Base-by-base conservation (phyloP, 2,888 invertebrate species). In the Alviniconcha strummeri region DNA sequence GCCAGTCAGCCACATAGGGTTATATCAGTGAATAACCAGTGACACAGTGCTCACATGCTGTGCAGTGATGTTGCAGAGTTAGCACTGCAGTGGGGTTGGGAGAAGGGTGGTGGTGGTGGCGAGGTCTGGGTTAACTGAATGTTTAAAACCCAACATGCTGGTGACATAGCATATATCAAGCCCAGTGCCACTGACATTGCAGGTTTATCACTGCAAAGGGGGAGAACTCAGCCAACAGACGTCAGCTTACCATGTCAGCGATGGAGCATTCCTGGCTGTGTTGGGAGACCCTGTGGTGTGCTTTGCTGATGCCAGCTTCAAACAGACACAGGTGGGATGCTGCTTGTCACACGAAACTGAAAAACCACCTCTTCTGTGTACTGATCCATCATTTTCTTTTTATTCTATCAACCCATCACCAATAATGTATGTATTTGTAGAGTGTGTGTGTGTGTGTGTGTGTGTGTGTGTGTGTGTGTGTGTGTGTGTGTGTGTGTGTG, bases 221-320 rank as follows among this genome's bases (percentile, higher is more conserved):
- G 84, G 84, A 17, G n/a, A 60, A 5, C 80, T 80, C n/a, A 88
- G 89, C 4, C 76, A 60, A 55, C 90, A 90, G 85, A 84, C 55
- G 4, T 57, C 86, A 15, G 81, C 15, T 9, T 88, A 88, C 78
- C 69, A 17, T 9, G 81, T 90, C 17, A 88, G 85, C 9, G 85
- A 88, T 6, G 83, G 83, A 15, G 86, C 87, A 11, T 83, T 91
- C 17, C 85, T 90, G 69, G 90, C 89, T 86, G 85, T 91, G 8
- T 71, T 90, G n/a, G 88, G 88, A 19, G 90, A 91, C 80, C 90
- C 89, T 60, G 85, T 90, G 67, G 90, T 91, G 7, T 91, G 91
- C 84, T 91, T 89, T 81, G 88, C 86, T 81, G 87, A 89, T 78
- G 88, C 91, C 9, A 82, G 83, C 57, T 91, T 88, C 76, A 60